Evolutionary conservation across 2,888 invertebrate species (phyloP).

Genomic region (Notodonta ziczac): DNA sequence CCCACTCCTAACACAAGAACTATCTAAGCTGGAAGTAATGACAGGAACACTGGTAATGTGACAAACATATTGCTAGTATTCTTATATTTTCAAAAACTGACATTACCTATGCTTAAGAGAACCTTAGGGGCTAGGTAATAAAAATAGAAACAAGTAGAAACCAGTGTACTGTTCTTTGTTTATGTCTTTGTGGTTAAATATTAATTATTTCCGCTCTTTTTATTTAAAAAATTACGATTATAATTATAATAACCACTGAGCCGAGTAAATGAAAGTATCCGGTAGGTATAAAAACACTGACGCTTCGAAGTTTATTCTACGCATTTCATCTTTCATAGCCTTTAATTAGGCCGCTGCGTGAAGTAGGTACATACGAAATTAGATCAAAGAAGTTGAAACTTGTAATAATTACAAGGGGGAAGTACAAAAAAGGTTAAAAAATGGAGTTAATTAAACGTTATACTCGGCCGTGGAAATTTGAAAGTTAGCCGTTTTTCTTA

Average conservation of each 20-base stretch:
- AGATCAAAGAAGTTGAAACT: constrained; percentile 54
- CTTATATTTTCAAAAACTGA: too few relatives aligned
- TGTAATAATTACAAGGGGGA: constrained; percentile 53
- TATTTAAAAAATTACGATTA: neutral
- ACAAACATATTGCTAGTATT: too few relatives aligned
- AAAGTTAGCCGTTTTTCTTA: constrained; percentile 50
- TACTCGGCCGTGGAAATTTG: constrained; percentile 51
- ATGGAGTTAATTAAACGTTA: constrained; percentile 56
- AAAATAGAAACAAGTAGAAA: too few relatives aligned
- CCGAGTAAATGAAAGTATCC: neutral
- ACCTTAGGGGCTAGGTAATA: too few relatives aligned
- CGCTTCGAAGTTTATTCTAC: neutral
- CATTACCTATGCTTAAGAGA: too few relatives aligned
- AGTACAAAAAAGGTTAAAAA: constrained; percentile 42
- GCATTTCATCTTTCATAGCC: constrained; percentile 18
- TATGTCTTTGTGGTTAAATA: too few relatives aligned
- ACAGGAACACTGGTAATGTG: too few relatives aligned
- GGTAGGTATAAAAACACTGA: neutral
- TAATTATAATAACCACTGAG: neutral
- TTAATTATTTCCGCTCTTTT: neutral
- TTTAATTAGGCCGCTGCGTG: constrained; percentile 28
- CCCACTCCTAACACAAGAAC: too few relatives aligned
- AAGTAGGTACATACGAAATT: constrained; percentile 46
- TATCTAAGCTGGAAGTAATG: too few relatives aligned
- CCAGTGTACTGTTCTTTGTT: too few relatives aligned